Conservation (phyloP, 2,888 invertebrate genomes). For the Parnassius glacialis region DNA sequence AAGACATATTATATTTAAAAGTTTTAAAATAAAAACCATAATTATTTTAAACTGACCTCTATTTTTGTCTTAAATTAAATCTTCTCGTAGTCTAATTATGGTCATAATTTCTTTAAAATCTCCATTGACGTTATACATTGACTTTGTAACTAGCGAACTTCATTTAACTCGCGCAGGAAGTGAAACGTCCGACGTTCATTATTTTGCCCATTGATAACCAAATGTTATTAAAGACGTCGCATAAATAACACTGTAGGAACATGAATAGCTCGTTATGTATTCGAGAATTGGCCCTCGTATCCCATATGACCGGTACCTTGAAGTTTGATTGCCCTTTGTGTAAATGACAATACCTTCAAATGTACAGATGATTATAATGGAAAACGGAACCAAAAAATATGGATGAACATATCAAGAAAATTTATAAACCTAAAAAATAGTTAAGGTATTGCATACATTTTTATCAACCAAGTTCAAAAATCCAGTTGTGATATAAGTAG, state of each 20-base stretch:
- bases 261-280: constrained; percentile 63
- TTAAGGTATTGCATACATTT: no score
- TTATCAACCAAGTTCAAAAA: no score
- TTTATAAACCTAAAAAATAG: neutral
- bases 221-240: constrained; percentile 40
- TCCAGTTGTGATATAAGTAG: no score
- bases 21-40: no score
- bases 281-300: constrained; percentile 9
- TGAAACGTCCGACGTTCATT: constrained; percentile 4
- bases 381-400: neutral
- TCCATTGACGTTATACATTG: neutral
- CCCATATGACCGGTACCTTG: constrained; percentile 13
- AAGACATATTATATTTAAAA: no score
- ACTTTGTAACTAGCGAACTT: neutral
- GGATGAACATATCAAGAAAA: neutral
- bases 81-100: no score
- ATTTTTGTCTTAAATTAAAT: no score
- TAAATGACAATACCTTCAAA: constrained; percentile 22
- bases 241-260: constrained; percentile 58
- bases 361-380: constrained; percentile 6
- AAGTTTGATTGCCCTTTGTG: constrained; percentile 26
- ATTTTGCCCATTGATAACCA: constrained; percentile 14
- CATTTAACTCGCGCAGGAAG: constrained; percentile 9
- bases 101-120: neutral
- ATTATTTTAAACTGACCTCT: no score